Evolutionary conservation across 1,140 invertebrate genomes (phyloP), one percentile per base, ranked within the genome.

Genomic region (Hyles euphorbiae): DNA sequence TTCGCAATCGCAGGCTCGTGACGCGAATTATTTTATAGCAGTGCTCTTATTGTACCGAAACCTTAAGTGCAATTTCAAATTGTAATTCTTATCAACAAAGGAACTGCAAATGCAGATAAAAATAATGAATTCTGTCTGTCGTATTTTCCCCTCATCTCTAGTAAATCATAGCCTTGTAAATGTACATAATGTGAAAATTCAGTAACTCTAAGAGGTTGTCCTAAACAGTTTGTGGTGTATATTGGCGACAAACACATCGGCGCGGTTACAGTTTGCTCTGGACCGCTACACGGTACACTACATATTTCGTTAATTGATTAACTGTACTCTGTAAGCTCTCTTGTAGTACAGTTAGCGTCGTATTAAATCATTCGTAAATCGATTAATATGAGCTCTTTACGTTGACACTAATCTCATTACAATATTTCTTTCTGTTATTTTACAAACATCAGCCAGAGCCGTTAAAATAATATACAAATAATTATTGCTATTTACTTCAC

Each of bases 221-320:
- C 22, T 2, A 22, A 22, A 22, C 22, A 11, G 5, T 48, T 11
- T 10, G n/a, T 48, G 5, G 12, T n/a, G n/a, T 48, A 48, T 22
- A 48, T 22, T 48, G 46, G 46, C 46, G n/a, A 48, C 46, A 48
- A n/a, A 48, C 53, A 54, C 45, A 12, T 34, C 10, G 22, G 22
- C 33, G 22, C 33, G 46, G 12, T 56, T 58, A 60, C 57, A 56
- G 43, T 55, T 46, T 34, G 43, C 54, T 52, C 49, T 48, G 52
- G 47, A 48, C 40, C 52, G 40, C 11, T 53, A 47, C 48, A 63
- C 60, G 61, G 62, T 66, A 65, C 48, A 68, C 54, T 58, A 66
- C 64, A 61, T 70, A 74, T 72, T 77, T 73, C 55, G 63, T 70
- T 76, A 75, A 75, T 75, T 76, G 63, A 61, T 64, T 75, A 75